Base-by-base conservation (phyloP, 2,113 vertebrate genomes). In the Syrmaticus mikado region DNA sequence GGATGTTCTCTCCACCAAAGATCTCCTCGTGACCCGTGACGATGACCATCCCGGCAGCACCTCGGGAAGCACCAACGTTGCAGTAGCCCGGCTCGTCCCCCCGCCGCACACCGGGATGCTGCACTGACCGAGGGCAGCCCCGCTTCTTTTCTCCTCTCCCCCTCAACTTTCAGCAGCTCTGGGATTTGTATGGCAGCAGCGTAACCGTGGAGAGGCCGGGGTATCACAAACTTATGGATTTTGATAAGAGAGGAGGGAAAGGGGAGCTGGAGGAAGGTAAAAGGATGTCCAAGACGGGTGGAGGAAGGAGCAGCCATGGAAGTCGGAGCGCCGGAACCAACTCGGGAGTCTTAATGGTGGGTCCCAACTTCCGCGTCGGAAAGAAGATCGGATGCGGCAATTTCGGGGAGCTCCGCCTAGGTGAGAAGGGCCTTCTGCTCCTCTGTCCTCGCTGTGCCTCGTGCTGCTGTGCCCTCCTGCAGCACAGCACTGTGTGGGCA, bases 221-320 rank as follows among this genome's bases (percentile, higher is more conserved):
- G 98, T 99, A 99, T 98, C 99, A 99, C 98, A 99, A 99, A 99
- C 99, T 99, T 98, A 99, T 99, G 99, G 99, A 99, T 99, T 99
- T 99, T 99, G 99, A 99, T 97, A 99, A 99, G 98, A 99, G 98
- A 99, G 99, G 99, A 98, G 99, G 99, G 94, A 99, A 99, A 97
- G 98, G 97, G 90, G 99, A 99, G 91, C 93, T 96, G 16, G 99
- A 99, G 93, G 99, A 99, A 96, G 98, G 97, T 68, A 98, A 98
- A 97, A 99, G 98, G 95, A 99, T 99, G 99, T 97, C 99, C 78
- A 99, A 98, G 88, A 97, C 98, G 60, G 97, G 97, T 83, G 97
- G 93, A 89, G 95, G 96, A 83, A 96, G 92, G 85, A 98, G 98
- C 84, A 97, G 97, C 82, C 98, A 99, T 60, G 91, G 98, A 48